Conservation (phyloP, 1,140 invertebrate genomes). For the Gryllus bimaculatus region DNA sequence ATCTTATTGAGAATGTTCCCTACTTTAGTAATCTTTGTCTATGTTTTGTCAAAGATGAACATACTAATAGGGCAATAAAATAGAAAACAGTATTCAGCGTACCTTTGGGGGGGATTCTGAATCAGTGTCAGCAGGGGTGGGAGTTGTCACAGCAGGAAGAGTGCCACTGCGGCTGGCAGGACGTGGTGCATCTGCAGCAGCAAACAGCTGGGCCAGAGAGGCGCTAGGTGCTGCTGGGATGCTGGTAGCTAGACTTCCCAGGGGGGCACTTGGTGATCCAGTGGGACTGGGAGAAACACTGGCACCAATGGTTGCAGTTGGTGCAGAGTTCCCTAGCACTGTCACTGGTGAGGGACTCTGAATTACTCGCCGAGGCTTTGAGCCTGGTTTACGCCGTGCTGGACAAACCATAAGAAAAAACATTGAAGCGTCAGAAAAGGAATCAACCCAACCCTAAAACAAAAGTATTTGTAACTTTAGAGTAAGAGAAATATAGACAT, state of each 20-base stretch:
- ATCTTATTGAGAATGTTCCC: no score
- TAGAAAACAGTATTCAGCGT: neutral
- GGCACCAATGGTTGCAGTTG: neutral
- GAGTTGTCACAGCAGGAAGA: neutral
- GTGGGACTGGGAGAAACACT: neutral
- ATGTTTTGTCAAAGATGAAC: no score
- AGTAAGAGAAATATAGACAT: no score
- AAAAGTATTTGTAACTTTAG: no score
- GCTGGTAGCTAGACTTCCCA: neutral
- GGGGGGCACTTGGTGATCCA: neutral
- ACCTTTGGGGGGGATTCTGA: neutral
- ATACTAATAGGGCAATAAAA: neutral
- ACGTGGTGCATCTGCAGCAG: conserved; percentile 45
- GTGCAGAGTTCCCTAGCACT: neutral
- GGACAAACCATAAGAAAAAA: neutral
- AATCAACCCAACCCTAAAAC: no score
- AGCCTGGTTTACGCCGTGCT: conserved; percentile 63
- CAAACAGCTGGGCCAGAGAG: conserved; percentile 43
- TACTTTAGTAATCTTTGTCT: no score
- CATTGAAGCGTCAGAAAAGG: no score
- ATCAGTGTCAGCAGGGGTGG: neutral
- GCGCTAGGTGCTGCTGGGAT: conserved; percentile 41
- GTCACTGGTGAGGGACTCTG: conserved; percentile 34
- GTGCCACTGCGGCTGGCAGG: conserved; percentile 51
- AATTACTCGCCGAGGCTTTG: conserved; percentile 52